Base-by-base conservation (phyloP, 2,797 vertebrate genomes). In the Gephyroberyx darwinii region DNA sequence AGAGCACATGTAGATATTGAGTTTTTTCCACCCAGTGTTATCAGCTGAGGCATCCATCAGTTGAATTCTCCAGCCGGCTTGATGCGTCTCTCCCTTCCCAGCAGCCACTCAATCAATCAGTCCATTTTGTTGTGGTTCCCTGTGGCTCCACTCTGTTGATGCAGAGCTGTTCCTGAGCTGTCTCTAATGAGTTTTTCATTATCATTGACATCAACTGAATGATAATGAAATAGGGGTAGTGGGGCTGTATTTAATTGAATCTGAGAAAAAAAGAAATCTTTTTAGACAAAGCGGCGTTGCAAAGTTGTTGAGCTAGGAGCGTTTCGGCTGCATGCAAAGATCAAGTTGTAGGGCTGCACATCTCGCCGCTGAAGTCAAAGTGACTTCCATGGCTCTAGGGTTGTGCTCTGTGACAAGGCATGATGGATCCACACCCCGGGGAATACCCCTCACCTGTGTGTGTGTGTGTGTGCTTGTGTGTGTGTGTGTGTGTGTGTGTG, bases 151-250 rank as follows among this genome's bases (percentile, higher is more conserved):
- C 77, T 75, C 79, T 78, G 82, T 65, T 76, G 74, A 82, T 73
- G 78, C 82, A 82, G 74, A 84, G 80, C 69, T 67, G 82, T 79
- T 87, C 81, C 78, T 43, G 75, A 77, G 80, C 74, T 31, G 62
- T 75, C 86, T 77, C 82, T 90, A 89, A 91, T 90, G 80, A 87
- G 51, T 86, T 90, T 90, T 87, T 87, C 82, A 90, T 90, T 89
- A 90, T 89, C 84, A 60, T 31, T 75, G 85, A 84, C 86, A 86
- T 87, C 86, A 74, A 63, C 66, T 61, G 71, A 91, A 86, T 81
- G 69, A 77, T 79, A 89, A 71, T 85, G 75, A 85, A 86, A 83
- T 75, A 20, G 63, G 69, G 82, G 82, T 79, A 65, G 82, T 77
- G 71, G 75, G 73, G 70, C 74, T 66, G 71, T 71, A 22, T 86